Base-by-base conservation (phyloP, 2,888 invertebrate genomes). In the Cheiracanthium punctorium region DNA sequence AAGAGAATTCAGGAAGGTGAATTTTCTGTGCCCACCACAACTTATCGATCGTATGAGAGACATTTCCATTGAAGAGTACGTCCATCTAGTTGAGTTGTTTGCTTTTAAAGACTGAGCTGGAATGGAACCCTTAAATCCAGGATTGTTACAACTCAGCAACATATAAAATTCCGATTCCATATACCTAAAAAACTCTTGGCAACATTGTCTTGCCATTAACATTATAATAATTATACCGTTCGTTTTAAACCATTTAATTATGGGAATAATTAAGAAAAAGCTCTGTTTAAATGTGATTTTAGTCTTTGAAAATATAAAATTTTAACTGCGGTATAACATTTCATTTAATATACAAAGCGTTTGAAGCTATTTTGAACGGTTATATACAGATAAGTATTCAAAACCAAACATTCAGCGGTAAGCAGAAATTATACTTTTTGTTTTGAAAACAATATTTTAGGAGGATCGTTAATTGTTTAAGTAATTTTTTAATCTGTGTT, bases 11-110 rank as follows among this genome's bases (percentile, higher is more conserved):
- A 79, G 41, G 52, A 58, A 24, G 10, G 37, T 17, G 12, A 32
- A 73, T 20, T 73, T 84, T 32, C 33, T 79, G 30, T 28, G 52
- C 58, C 73, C 77, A 37, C 37, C 41, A 69, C 52, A 84, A 37
- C 72, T 69, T 33, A 84, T 43, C 37, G 73, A 37, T 58, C 79
- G 65, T 41, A 73, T 58, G 17, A 84, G 84, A 73, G 73, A 58
- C 69, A 84, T 58, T 58, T 58, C 58, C 4, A 48, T 58, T 58
- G 17, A 7, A 17, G 17, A 17, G 43, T 48, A 17, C 17, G 43
- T 17, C 43, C 17, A 17, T 30, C 17, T 58, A 37, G 64, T 20
- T 52, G 10, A 77, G 52, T 70, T 79, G 71, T 29, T 48, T 37
- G 37, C 37, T 8, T 37, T 37, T 2, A 2, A n/a, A 10, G 48